These are phyloP conservation scores for Euclidia mi DNA, from an alignment of 2,888 invertebrate species.

Conservation along the genomic window DNA sequence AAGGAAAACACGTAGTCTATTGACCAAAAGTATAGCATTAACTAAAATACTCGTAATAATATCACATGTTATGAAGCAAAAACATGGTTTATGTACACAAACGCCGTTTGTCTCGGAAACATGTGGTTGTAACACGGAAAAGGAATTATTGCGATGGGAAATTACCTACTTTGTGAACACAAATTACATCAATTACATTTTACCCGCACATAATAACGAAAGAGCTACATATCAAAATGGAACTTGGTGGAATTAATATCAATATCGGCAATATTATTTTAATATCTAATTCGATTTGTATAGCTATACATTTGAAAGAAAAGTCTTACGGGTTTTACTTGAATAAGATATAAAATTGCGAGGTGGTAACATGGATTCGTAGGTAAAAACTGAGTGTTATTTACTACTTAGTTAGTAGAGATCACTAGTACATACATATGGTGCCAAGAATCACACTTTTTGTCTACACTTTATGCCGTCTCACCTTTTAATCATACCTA, in stretches of 20 bases:
- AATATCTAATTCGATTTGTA: too few species aligned
- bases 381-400: too few species aligned
- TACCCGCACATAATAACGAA: conserved; percentile 1
- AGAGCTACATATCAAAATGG: conserved; percentile 16
- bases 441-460: too few species aligned
- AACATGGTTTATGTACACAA: conserved; percentile 11
- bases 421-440: too few species aligned
- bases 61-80: conserved; percentile 8
- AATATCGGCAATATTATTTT: conserved; percentile 1
- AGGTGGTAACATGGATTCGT: too few species aligned
- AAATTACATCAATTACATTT: conserved; percentile 22
- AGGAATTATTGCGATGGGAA: conserved; percentile 23
- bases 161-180: conserved; percentile 25
- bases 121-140: conserved; percentile 21
- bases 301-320: too few species aligned
- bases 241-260: conserved; percentile 13
- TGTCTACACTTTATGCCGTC: too few species aligned
- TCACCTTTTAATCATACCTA: too few species aligned
- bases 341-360: too few species aligned
- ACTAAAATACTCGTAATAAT: neutral
- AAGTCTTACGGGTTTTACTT: neutral
- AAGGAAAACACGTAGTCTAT: too few species aligned
- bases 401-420: too few species aligned
- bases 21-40: too few species aligned
- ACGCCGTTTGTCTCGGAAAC: conserved; percentile 22